A percentile compares a stretch with the other conserved stretches of the same genome.
Evolutionary conservation across 1,140 invertebrate genomes (phyloP).

Genomic region (Chironomus tepperi): DNA sequence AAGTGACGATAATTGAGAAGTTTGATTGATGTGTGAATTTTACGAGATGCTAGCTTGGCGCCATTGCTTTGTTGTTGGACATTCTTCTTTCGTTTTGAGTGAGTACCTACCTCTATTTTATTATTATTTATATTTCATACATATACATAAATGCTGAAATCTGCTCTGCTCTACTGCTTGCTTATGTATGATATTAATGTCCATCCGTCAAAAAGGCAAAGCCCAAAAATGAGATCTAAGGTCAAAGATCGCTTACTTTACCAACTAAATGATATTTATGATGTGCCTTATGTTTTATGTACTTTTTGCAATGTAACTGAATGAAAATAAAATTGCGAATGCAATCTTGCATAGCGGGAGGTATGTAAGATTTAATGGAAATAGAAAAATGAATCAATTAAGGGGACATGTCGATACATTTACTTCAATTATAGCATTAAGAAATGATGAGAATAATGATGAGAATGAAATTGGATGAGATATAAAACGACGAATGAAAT

Average conservation of each 20-base stretch:
- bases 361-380: background rate
- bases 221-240: background rate
- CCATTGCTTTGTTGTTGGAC: slow-evolving; percentile 11
- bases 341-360: background rate
- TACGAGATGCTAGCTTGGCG: slow-evolving; percentile 4
- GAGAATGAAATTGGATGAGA: background rate
- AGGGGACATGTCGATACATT: background rate
- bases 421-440: background rate
- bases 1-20: slow-evolving; percentile 12
- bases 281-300: background rate
- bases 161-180: background rate
- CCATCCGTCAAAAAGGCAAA: background rate
- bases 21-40: slow-evolving; percentile 14
- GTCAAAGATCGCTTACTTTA: slow-evolving; percentile 5
- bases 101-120: background rate
- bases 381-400: background rate
- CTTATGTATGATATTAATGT: too few relatives aligned
- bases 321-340: background rate
- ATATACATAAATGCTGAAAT: background rate
- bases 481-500: background rate
- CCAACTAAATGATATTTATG: background rate
- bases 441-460: background rate
- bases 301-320: background rate
- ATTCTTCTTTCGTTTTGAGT: background rate
- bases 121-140: background rate